These are phyloP conservation scores for Calonectris borealis DNA, from an alignment of 2,113 vertebrate species.

Conservation along the genomic window DNA sequence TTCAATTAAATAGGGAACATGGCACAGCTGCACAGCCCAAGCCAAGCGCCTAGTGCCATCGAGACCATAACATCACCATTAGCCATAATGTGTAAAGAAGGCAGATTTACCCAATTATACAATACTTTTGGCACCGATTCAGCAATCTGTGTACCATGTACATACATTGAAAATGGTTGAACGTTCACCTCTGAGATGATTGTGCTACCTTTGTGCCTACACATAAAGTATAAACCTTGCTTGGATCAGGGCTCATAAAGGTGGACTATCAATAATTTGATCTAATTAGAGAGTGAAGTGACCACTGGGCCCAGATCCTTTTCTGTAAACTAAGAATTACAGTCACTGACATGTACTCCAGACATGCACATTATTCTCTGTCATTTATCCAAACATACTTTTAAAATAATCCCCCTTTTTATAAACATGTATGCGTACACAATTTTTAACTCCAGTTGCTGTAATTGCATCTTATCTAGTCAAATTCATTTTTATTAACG, in stretches of 20 bases:
- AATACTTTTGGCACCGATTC: not conserved
- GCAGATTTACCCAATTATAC: not conserved
- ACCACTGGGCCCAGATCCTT: not conserved
- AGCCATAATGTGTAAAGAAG: not conserved
- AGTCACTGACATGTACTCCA: not conserved
- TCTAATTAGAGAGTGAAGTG: not conserved
- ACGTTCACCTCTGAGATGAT: not conserved
- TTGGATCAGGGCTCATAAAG: not conserved
- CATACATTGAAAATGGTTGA: not conserved
- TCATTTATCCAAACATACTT: not conserved
- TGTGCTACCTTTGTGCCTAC: not conserved
- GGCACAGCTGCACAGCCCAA: not conserved
- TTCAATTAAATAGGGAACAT: not conserved
- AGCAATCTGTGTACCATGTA: not conserved
- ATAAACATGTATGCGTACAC: not conserved
- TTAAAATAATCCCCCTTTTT: constrained; percentile 10
- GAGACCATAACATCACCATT: not conserved
- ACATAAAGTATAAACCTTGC: not conserved
- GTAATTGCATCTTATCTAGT: constrained; percentile 49
- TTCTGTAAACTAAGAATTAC: not conserved
- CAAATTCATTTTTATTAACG: constrained; percentile 51
- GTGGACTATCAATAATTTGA: not conserved
- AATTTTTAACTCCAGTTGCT: constrained; percentile 33
- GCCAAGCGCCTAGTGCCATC: not conserved
- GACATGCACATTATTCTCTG: not conserved